Evolutionary conservation across 2,797 vertebrate genomes (phyloP), one percentile per base, ranked within the genome.

Genomic region (Bryconaethiops microstoma): DNA sequence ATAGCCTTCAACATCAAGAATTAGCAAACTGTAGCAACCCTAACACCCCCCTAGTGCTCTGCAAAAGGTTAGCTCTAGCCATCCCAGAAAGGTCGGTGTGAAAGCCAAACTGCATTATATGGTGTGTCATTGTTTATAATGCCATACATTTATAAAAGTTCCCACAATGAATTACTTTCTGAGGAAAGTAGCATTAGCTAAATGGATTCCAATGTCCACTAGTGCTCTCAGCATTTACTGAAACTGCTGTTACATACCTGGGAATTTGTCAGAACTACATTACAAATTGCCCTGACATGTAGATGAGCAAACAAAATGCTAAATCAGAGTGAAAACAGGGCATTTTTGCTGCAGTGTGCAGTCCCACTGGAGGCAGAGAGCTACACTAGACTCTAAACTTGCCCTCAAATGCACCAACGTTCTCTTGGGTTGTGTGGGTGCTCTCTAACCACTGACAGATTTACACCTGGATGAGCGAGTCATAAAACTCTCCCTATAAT

Each of bases 81-180:
- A 81, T 79, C 68, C 72, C 78, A 81, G 72, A 86, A 86, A 79
- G 80, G 81, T 79, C 78, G 81, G 70, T 60, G 23, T 70, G 55
- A 52, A 10, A 64, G 68, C 78, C 9, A 14, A 67, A 62, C 55
- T 25, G 60, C 67, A 25, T 78, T 68, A 70, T 59, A 39, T 59
- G 50, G 9, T 60, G 23, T 78, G 57, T 79, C 64, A 78, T 48
- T 55, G 42, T 79, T 79, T 42, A 40, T 85, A 87, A 83, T 85
- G 73, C 57, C 68, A 79, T 19, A 76, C 83, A 86, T 83, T 81
- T 82, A 71, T 83, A 78, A 82, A 84, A 23, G 14, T 74, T 45
- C 25, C 12, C 8, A 10, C 60, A 76, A 57, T 75, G 64, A 79
- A 65, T 73, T 81, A 54, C 17, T 68, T 77, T 50, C 29, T 76